A percentile compares a stretch with the other conserved stretches of the same genome.
Conservation (phyloP, 2,888 invertebrate species). For the Lysandra bellargus region DNA sequence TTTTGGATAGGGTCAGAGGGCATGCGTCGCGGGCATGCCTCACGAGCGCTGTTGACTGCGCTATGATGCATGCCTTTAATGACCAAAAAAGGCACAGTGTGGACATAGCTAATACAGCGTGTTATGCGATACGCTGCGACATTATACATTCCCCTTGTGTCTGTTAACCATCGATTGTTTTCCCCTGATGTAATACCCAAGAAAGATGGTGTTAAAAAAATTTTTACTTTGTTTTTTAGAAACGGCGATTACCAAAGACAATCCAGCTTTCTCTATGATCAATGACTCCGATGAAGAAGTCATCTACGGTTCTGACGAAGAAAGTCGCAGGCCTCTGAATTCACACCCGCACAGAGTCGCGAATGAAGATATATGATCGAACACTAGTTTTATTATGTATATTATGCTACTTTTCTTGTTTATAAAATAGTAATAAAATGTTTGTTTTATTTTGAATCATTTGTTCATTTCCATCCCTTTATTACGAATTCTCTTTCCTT, state of each 20-base stretch:
- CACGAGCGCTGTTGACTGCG: too few species aligned
- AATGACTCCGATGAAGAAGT: slow-evolving; percentile 99
- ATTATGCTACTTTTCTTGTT: slow-evolving; percentile 56
- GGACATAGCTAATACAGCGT: background rate
- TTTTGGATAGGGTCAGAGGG: too few species aligned
- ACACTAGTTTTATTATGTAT: slow-evolving; percentile 45
- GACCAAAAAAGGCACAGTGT: too few species aligned
- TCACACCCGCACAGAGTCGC: slow-evolving; percentile 82
- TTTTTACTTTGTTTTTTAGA: slow-evolving; percentile 81
- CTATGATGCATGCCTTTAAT: too few species aligned
- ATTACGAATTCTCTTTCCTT: background rate
- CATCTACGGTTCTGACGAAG: slow-evolving; percentile 95
- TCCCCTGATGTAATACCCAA: background rate
- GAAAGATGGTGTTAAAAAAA: background rate
- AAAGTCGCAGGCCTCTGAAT: slow-evolving; percentile 89
- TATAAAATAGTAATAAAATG: slow-evolving; percentile 50
- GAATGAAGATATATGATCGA: slow-evolving; percentile 76
- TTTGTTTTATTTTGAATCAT: slow-evolving; percentile 20
- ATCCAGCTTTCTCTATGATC: slow-evolving; percentile 98
- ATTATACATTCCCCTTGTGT: background rate
- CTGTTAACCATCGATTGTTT: background rate
- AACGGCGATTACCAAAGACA: slow-evolving; percentile 95
- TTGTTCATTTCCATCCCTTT: background rate
- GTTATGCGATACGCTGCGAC: background rate
- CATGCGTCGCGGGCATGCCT: too few species aligned